Evolutionary conservation across 2,797 vertebrate species (phyloP).

Genomic region (Betta splendens): DNA sequence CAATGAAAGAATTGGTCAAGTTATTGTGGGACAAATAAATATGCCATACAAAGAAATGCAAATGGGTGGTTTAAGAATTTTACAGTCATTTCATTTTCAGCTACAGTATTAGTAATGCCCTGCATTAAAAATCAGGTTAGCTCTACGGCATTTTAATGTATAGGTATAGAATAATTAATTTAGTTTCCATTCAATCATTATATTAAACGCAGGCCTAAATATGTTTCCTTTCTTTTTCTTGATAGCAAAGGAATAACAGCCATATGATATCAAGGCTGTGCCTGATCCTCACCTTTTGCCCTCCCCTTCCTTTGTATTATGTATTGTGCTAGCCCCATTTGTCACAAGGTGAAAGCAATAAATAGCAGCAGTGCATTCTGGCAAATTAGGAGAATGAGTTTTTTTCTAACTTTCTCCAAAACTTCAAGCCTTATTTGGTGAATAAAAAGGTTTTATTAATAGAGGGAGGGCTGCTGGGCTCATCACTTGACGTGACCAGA

Average conservation of each 20-base stretch:
- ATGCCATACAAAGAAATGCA: background rate
- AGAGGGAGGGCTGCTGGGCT: conserved; percentile 20
- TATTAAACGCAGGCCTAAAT: too few relatives aligned
- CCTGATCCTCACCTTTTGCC: conserved; percentile 52
- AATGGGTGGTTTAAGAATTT: background rate
- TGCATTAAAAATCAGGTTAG: too few relatives aligned
- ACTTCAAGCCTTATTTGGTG: conserved; percentile 64
- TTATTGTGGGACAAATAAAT: background rate
- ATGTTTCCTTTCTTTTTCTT: background rate
- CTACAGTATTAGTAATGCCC: too few relatives aligned
- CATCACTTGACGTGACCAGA: conserved; percentile 27
- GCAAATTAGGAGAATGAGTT: conserved; percentile 50
- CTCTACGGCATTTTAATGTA: too few relatives aligned
- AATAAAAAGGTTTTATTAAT: conserved; percentile 60
- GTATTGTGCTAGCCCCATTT: conserved; percentile 51
- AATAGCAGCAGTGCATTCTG: conserved; percentile 52
- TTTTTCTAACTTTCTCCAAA: conserved; percentile 49
- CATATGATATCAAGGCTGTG: conserved; percentile 48
- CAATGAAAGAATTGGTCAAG: background rate
- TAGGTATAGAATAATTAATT: too few relatives aligned
- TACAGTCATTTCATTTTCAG: background rate
- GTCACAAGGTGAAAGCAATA: conserved; percentile 66
- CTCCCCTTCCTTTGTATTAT: conserved; percentile 47
- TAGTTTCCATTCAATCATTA: too few relatives aligned
- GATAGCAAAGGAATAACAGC: conserved; percentile 34